Base-by-base conservation (phyloP, 1,140 invertebrate genomes). In the Sycophaga agraensis region DNA sequence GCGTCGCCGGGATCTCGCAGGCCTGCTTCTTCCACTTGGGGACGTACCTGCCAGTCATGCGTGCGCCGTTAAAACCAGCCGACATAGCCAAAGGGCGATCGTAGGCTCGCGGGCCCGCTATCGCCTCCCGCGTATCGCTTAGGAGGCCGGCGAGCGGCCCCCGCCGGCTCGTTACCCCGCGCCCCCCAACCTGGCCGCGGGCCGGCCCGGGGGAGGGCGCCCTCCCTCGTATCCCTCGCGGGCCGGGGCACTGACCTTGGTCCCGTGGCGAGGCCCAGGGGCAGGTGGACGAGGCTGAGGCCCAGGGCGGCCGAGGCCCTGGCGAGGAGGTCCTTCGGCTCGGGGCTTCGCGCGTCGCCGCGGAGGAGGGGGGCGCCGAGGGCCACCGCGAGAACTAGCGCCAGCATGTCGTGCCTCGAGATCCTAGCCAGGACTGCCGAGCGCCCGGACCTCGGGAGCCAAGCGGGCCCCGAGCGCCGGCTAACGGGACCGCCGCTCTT, bases 11-110 rank as follows among this genome's bases (percentile, higher is more conserved):
- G 66, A 91, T 84, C 78, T 91, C 90, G 74, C 90, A 92, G 45
- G 90, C 91, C 86, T 92, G 79, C 43, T 91, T 90, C 73, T 91
- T 92, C 90, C 90, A 92, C 71, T 91, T 89, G 2, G 90, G 90
- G 45, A 91, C 82, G 72, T 89, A 88, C 73, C 85, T 87, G n/a
- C n/a, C n/a, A n/a, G n/a, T n/a, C n/a, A n/a, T n/a, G n/a, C n/a
- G n/a, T n/a, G n/a, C n/a, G n/a, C n/a, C n/a, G n/a, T n/a, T n/a
- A n/a, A n/a, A n/a, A n/a, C n/a, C n/a, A 31, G 28, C 28, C 5
- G 11, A 31, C 4, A 31, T 11, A 31, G 28, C 11, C n/a, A 31
- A 31, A 11, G 11, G 28, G 5, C 28, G 28, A 31, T 4, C 28
- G 11, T 4, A 4, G 28, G 28, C 28, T 6, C 4, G 28, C 5